Evolutionary conservation across 2,888 invertebrate species (phyloP).

Genomic region (Neria commutata): DNA sequence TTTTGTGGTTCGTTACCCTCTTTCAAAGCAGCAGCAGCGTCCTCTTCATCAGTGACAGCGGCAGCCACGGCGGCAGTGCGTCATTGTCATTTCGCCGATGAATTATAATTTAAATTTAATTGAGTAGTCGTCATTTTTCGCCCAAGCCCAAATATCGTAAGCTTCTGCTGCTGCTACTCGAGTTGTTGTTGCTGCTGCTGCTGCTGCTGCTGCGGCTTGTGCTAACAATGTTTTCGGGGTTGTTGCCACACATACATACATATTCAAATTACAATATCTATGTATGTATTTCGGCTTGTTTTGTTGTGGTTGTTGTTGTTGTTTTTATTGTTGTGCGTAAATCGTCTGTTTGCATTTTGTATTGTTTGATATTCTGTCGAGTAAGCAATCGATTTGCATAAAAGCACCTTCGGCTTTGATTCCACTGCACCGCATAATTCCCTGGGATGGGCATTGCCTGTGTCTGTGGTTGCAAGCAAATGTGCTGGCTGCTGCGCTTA

Average conservation of each 20-base stretch:
- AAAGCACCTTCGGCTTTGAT: background rate
- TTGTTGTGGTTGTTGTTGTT: background rate
- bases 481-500: no score
- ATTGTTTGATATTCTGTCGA: slow-evolving; percentile 26
- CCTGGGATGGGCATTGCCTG: background rate
- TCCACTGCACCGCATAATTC: background rate
- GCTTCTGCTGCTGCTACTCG: no score
- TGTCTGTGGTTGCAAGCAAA: no score
- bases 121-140: slow-evolving; percentile 42
- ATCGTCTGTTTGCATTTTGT: slow-evolving; percentile 12
- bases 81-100: slow-evolving; percentile 1
- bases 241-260: background rate
- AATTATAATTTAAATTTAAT: slow-evolving; percentile 47
- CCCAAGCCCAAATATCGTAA: no score
- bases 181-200: slow-evolving; percentile 1
- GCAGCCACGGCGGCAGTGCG: background rate
- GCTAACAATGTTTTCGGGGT: background rate
- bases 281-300: background rate
- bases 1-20: slow-evolving; percentile 19
- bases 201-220: slow-evolving; percentile 34
- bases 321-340: slow-evolving; percentile 3
- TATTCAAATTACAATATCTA: background rate
- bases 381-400: slow-evolving; percentile 22
- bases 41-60: background rate
- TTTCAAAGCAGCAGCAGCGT: background rate